phyloP scores from a whole-genome alignment of 2,888 invertebrate genomes.

The Craniophora ligustri region DNA sequence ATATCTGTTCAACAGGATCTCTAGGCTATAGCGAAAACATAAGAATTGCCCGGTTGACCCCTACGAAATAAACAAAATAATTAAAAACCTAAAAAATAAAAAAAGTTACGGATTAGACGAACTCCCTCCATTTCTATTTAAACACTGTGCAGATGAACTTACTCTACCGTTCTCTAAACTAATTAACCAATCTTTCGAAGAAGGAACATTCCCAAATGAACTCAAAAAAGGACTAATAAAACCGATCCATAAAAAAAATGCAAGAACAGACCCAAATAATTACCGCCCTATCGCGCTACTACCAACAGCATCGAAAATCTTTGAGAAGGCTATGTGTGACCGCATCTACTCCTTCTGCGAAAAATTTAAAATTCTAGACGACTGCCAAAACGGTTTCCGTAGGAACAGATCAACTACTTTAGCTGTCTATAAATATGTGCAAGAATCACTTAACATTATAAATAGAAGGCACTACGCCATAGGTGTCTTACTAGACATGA shows the following conservation, averaged over 20 bases:
- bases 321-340: slow-evolving; percentile 15
- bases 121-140: not conserved
- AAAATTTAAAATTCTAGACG: slow-evolving; percentile 14
- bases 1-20: too few species aligned
- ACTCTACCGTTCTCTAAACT: not conserved
- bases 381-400: slow-evolving; percentile 12
- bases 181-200: not conserved
- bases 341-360: slow-evolving; percentile 11
- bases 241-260: too few species aligned
- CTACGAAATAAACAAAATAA: slow-evolving; percentile 1
- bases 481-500: too few species aligned
- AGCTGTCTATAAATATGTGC: slow-evolving; percentile 5
- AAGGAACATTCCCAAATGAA: not conserved
- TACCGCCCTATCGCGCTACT: slow-evolving; percentile 36
- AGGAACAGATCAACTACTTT: slow-evolving; percentile 2
- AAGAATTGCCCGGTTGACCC: not conserved
- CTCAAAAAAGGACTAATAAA: slow-evolving; percentile 12
- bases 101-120: slow-evolving; percentile 1
- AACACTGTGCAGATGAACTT: not conserved
- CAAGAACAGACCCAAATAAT: too few species aligned
- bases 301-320: slow-evolving; percentile 25
- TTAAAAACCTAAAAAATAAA: too few species aligned
- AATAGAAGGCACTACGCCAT: too few species aligned
- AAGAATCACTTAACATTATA: slow-evolving; percentile 6
- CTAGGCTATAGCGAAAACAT: too few species aligned